These are phyloP conservation scores for Cydia strobilella DNA, from an alignment of 1,140 invertebrate species.

Conservation along the genomic window DNA sequence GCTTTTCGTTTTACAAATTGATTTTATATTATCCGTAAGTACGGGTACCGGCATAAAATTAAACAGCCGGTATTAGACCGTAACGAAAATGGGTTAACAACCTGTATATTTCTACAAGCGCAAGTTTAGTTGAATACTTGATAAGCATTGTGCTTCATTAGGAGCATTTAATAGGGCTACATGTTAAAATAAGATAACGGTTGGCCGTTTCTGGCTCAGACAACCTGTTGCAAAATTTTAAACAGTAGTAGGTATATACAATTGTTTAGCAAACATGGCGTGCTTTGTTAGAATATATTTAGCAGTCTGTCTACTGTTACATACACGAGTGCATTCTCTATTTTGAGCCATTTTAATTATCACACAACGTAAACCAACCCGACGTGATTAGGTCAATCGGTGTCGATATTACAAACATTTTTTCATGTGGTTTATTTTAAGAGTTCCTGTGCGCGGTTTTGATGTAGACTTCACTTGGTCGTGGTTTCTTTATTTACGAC, in stretches of 20 bases:
- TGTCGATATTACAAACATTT: slow-evolving; percentile 50
- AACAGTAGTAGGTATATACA: slow-evolving; percentile 1
- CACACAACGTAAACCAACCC: slow-evolving; percentile 51
- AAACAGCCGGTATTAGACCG: slow-evolving; percentile 58
- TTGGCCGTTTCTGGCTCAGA: slow-evolving; percentile 1
- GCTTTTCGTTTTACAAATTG: slow-evolving; percentile 19
- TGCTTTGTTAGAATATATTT: slow-evolving; percentile 27
- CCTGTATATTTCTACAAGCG: slow-evolving; percentile 59
- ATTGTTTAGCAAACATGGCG: slow-evolving; percentile 28
- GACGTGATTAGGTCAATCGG: slow-evolving; percentile 63
- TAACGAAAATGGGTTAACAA: slow-evolving; percentile 68
- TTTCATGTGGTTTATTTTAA: slow-evolving; percentile 60
- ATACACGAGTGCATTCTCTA: slow-evolving; percentile 23
- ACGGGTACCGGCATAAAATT: slow-evolving; percentile 52
- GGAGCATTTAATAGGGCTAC: slow-evolving; percentile 13
- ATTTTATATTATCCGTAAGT: slow-evolving; percentile 37
- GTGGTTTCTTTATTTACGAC: slow-evolving; percentile 25
- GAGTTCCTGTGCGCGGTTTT: slow-evolving; percentile 46
- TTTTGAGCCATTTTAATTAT: slow-evolving; percentile 57
- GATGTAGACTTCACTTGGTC: slow-evolving; percentile 36
- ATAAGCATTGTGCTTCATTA: slow-evolving; percentile 10
- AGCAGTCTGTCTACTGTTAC: slow-evolving; percentile 14
- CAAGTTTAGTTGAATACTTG: slow-evolving; percentile 37
- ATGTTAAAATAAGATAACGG: slow-evolving; percentile 7
- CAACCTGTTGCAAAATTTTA: slow-evolving; percentile 28